phyloP scores from a whole-genome alignment of 2,113 vertebrate species.

The Mustela nigripes region DNA sequence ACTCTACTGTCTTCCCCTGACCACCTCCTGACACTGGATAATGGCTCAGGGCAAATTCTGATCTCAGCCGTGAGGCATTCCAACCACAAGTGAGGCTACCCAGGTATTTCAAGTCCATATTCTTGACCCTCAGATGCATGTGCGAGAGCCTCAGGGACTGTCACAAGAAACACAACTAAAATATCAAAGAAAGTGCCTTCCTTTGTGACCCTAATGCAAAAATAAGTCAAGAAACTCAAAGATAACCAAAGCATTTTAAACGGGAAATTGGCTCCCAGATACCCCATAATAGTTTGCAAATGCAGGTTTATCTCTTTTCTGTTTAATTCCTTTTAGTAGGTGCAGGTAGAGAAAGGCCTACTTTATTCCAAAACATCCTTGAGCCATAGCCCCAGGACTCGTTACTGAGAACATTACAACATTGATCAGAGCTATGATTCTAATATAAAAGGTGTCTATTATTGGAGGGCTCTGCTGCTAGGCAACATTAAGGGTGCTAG shows the following conservation, averaged over 20 bases:
- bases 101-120: conserved; percentile 33
- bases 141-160: not conserved
- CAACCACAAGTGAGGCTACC: not conserved
- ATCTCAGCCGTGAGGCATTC: conserved; percentile 23
- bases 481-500: conserved; percentile 71
- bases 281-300: conserved; percentile 57
- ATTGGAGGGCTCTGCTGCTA: conserved; percentile 70
- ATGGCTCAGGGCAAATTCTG: not conserved
- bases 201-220: conserved; percentile 29
- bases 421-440: conserved; percentile 70
- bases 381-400: conserved; percentile 62
- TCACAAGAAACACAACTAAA: conserved; percentile 9
- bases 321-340: conserved; percentile 53
- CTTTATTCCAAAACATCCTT: conserved; percentile 67
- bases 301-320: not conserved
- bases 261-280: conserved; percentile 59
- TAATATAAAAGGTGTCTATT: conserved; percentile 69
- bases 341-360: not conserved
- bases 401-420: conserved; percentile 64
- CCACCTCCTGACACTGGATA: not conserved
- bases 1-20: not conserved
- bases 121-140: not conserved
- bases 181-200: conserved; percentile 5
- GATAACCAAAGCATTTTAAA: conserved; percentile 64
- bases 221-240: conserved; percentile 59